phyloP scores from a whole-genome alignment of 2,888 invertebrate genomes.

The Ceratothoa steindachneri region DNA sequence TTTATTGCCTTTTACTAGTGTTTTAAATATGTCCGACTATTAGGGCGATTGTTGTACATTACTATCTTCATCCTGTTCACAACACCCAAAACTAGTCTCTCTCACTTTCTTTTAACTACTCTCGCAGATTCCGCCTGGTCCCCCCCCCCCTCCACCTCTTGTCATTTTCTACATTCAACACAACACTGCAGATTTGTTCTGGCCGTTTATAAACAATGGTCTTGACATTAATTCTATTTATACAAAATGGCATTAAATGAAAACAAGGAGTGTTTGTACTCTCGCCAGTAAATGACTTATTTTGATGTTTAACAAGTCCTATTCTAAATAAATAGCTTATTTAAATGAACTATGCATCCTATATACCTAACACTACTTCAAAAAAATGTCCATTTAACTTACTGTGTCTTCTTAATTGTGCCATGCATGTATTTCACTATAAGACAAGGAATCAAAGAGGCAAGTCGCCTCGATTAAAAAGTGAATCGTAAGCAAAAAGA shows the following conservation, averaged over 20 bases:
- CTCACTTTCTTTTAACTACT: too few species aligned
- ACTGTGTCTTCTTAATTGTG: constrained; percentile 48
- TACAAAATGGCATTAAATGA: background rate
- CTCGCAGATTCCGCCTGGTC: too few species aligned
- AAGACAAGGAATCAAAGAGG: too few species aligned
- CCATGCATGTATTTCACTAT: constrained; percentile 21
- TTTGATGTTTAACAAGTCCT: background rate
- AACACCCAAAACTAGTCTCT: too few species aligned
- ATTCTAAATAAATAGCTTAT: background rate
- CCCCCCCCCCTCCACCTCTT: too few species aligned
- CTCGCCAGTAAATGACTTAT: background rate
- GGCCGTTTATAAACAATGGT: background rate
- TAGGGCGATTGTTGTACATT: too few species aligned
- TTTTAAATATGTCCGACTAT: too few species aligned
- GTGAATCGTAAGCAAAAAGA: too few species aligned
- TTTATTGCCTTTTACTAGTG: too few species aligned
- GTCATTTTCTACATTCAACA: too few species aligned
- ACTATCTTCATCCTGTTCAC: too few species aligned
- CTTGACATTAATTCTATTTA: background rate
- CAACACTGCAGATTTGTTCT: background rate
- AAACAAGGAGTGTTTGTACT: background rate
- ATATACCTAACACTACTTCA: background rate
- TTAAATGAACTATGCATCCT: background rate
- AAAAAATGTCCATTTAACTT: constrained; percentile 22
- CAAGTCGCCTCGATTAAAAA: background rate